phyloP scores from a whole-genome alignment of 1,140 invertebrate genomes.

The Notospermus geniculatus region DNA sequence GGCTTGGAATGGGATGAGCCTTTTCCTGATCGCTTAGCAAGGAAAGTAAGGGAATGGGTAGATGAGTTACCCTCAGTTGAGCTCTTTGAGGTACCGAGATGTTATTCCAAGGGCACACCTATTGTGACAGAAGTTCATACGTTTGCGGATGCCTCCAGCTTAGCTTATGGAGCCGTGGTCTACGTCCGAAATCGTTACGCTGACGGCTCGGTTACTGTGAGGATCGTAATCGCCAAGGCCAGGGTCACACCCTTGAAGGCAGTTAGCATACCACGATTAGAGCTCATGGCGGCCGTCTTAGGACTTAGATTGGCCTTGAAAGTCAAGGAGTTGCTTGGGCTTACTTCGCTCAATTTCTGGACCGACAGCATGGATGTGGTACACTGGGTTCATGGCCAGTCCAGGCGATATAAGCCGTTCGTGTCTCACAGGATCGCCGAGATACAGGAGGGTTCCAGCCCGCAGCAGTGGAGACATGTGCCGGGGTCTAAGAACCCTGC shows the following conservation, averaged over 20 bases:
- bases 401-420: not conserved
- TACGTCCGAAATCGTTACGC: not conserved
- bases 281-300: not conserved
- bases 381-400: not conserved
- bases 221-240: not conserved
- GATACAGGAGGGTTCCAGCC: not conserved
- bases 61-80: not conserved
- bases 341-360: not conserved
- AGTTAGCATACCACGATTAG: not conserved
- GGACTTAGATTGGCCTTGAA: not conserved
- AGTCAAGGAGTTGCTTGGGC: not conserved
- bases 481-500: not conserved
- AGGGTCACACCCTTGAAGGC: not conserved
- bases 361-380: slow-evolving; percentile 5
- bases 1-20: slow-evolving; percentile 3
- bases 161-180: not conserved
- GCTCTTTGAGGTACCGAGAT: not conserved
- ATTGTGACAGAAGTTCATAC: not conserved
- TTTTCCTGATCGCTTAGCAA: not conserved
- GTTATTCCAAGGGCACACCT: not conserved
- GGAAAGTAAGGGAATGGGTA: not conserved
- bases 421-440: slow-evolving; percentile 1
- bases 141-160: not conserved
- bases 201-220: not conserved
- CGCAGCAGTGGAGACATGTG: slow-evolving; percentile 3